These are phyloP conservation scores for Carduelis carduelis DNA, from an alignment of 2,797 vertebrate genomes.

Conservation along the genomic window DNA sequence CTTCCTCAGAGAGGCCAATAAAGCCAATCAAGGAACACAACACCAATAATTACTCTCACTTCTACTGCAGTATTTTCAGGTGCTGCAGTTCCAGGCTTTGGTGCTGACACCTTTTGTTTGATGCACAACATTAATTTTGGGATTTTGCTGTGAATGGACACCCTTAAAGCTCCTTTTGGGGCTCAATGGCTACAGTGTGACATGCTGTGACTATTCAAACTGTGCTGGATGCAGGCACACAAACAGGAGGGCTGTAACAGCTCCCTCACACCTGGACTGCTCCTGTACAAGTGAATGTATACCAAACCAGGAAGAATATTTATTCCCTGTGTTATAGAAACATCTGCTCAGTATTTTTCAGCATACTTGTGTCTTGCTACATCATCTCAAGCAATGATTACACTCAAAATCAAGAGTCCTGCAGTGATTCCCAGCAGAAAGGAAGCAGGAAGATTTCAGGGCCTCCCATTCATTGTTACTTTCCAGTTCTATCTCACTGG, in stretches of 20 bases:
- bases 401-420: neutral
- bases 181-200: neutral
- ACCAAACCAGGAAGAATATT: neutral
- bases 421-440: neutral
- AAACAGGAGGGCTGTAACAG: neutral
- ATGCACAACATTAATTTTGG: neutral
- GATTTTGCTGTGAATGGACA: neutral
- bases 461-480: neutral
- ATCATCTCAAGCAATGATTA: neutral
- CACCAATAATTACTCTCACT: neutral
- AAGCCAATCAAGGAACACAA: neutral
- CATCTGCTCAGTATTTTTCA: neutral
- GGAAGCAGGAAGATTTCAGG: neutral
- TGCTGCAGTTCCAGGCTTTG: neutral
- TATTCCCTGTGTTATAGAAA: neutral
- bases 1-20: neutral
- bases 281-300: neutral
- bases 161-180: neutral
- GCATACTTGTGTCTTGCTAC: neutral
- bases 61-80: neutral
- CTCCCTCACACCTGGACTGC: neutral
- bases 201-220: neutral
- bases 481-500: neutral
- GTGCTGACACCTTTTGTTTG: neutral
- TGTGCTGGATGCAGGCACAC: neutral